Base-by-base conservation (phyloP, 1,140 invertebrate species). In the Anastrepha ludens region DNA sequence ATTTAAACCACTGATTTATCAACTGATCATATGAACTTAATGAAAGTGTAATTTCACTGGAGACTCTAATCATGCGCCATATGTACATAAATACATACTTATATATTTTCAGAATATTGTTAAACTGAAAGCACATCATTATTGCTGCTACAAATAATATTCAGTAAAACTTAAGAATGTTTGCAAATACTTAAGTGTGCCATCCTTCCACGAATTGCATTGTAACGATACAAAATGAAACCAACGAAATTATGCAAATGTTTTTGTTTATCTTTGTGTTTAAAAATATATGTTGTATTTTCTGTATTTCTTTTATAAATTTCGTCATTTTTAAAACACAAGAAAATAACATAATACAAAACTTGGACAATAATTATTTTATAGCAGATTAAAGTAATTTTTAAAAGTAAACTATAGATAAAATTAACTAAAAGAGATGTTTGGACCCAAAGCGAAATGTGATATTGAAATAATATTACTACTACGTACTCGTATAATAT, bases 251-350 rank as follows among this genome's bases (percentile, higher is more conserved):
- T 29, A 15, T 67, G 39, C 65, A 67, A 29, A 67, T 29, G 13
- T 67, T 7, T 67, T 39, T 67, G 65, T 29, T 29, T 29, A 29
- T 29, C 29, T 29, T 29, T 67, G 65, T 67, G 29, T 67, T 67
- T 67, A 67, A 67, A 67, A 67, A 67, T 67, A 67, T 67, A 67
- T 67, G 29, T 13, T 67, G 65, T 67, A 67, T 67, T 67, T 67
- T 67, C 15, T 41, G 29, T 29, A 29, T 29, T 29, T 29, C 29
- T 67, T 67, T 39, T 67, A 67, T 67, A 67, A 67, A 67, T 39
- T 67, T 67, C 17, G n/a, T 20, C 62, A 64, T 64, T 17, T 67
- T 67, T 13, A 67, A 67, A 67, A 67, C 20, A 67, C 65, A 67
- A 67, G 7, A 39, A 67, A 67, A 39, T 41, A 4, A 67, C 65